Base-by-base conservation (phyloP, 2,113 vertebrate genomes). In the Chlorodrepanis virens region DNA sequence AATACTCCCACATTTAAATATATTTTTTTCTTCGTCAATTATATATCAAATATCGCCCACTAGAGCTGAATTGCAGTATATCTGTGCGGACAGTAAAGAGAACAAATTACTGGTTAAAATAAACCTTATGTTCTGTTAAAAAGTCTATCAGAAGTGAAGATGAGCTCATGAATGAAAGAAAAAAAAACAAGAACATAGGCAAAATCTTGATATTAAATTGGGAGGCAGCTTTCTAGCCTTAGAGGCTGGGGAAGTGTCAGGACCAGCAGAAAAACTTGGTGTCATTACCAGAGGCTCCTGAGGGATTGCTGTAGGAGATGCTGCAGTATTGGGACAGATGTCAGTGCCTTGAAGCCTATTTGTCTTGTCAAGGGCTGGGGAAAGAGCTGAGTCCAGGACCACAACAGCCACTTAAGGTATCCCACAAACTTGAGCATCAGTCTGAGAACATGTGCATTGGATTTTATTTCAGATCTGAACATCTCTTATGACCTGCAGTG, bases 21-120 rank as follows among this genome's bases (percentile, higher is more conserved):
- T 90, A 96, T 94, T 90, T 87, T 71, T 57, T 61, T n/a, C 25
- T 54, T 81, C 90, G 71, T 95, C 96, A 94, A 95, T 97, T 97
- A 87, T 63, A 56, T 95, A 89, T 91, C 94, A 87, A 94, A 82
- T 94, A 97, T 83, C 91, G 95, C 14, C 59, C 75, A 70, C 45
- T 35, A 74, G 52, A 76, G 68, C 80, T 97, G 94, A 96, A 91
- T 93, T 96, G 81, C 89, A 94, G 23, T 83, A 87, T 83, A 53
- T 57, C 45, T 83, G 25, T 83, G 71, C 75, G 65, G 33, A 93
- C 35, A 20, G 7, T 49, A 67, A 81, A 56, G 21, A 83, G 22
- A 78, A 87, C 57, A 29, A 94, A 94, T 83, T 53, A 79, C 47
- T 63, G 7, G 93, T 96, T 82, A 87, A 97, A 96, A 95, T 77